Evolutionary conservation across 2,888 invertebrate genomes (phyloP).

Genomic region (Agrochola macilenta): DNA sequence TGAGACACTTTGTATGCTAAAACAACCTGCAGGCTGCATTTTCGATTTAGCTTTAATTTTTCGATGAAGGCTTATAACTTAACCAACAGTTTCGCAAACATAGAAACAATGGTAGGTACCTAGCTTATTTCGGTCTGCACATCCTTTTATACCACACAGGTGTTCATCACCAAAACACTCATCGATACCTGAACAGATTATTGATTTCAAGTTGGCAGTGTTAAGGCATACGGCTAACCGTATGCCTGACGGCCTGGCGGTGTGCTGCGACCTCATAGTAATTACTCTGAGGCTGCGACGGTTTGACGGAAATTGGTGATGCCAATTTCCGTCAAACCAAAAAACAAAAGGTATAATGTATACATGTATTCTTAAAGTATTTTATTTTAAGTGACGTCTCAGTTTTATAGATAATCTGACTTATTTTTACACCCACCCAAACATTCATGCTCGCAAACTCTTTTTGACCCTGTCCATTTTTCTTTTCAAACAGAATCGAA

Average conservation of each 20-base stretch:
- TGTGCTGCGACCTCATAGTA: no score
- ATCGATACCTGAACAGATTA: constrained; percentile 18
- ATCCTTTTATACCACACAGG: constrained; percentile 8
- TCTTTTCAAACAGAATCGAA: constrained; percentile 68
- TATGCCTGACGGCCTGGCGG: no score
- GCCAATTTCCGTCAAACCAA: no score
- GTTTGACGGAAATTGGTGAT: no score
- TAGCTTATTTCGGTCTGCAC: not conserved
- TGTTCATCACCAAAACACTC: constrained; percentile 1
- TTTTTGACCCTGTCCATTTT: not conserved
- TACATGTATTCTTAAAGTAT: no score
- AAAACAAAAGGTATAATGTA: no score
- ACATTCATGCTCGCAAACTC: not conserved
- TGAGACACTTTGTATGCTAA: constrained; percentile 22
- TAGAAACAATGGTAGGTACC: constrained; percentile 15
- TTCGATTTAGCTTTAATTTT: not conserved
- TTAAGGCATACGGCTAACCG: no score
- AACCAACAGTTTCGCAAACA: constrained; percentile 26
- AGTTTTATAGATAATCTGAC: not conserved
- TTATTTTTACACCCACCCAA: no score
- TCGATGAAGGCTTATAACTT: constrained; percentile 4
- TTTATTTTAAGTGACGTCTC: not conserved
- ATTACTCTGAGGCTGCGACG: no score
- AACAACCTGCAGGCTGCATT: not conserved
- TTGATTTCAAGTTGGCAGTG: constrained; percentile 10